Conservation (phyloP, 2,888 invertebrate genomes). For the Odontomyia ornata region DNA sequence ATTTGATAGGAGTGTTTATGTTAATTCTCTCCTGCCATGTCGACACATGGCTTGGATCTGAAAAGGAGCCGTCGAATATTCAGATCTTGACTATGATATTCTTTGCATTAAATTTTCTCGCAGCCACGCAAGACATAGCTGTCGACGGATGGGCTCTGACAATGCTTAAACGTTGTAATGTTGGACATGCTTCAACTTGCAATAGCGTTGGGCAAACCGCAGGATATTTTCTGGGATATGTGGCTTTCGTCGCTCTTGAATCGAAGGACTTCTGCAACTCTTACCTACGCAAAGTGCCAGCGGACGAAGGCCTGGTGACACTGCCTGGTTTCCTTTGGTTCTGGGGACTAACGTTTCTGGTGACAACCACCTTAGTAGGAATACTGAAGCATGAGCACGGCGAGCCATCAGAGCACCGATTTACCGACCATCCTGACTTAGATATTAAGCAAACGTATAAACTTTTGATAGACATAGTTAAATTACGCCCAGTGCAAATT, state of each 20-base stretch:
- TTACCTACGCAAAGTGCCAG: conserved; percentile 80
- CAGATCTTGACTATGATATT: conserved; percentile 84
- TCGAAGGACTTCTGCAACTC: conserved; percentile 95
- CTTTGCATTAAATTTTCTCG: conserved; percentile 91
- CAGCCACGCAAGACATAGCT: conserved; percentile 99
- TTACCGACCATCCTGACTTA: conserved; percentile 63
- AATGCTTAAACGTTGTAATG: conserved; percentile 96
- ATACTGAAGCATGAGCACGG: conserved; percentile 84
- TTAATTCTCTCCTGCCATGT: conserved; percentile 81
- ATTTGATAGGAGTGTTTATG: conserved; percentile 90
- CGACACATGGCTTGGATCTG: conserved; percentile 79
- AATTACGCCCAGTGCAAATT: conserved; percentile 81
- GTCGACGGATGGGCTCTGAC: conserved; percentile 99
- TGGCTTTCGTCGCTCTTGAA: conserved; percentile 94
- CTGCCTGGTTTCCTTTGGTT: conserved; percentile 88
- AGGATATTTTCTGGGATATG: conserved; percentile 96
- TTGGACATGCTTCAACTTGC: conserved; percentile 98
- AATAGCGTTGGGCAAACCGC: conserved; percentile 99
- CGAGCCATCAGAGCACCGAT: conserved; percentile 55
- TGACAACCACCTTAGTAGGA: conserved; percentile 89
- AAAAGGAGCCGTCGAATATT: conserved; percentile 72
- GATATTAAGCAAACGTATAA: conserved; percentile 78
- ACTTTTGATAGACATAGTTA: conserved; percentile 82
- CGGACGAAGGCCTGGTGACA: conserved; percentile 76
- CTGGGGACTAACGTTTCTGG: conserved; percentile 93